Evolutionary conservation across 2,888 invertebrate species (phyloP), one percentile per base, ranked within the genome.

Genomic region (Hololepta plana): DNA sequence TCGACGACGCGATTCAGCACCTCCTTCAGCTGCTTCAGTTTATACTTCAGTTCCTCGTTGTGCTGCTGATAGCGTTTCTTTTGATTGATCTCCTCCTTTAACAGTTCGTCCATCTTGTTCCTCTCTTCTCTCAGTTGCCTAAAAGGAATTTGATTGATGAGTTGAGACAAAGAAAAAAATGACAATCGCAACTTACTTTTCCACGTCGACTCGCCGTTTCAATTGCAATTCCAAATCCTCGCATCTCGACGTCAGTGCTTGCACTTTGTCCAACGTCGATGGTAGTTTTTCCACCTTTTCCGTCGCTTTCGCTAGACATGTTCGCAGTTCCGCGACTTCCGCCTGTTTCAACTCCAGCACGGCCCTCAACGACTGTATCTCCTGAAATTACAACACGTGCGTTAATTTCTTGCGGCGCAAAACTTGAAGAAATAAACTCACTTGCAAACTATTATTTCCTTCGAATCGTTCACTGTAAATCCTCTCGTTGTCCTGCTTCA

Each of bases 21-120:
- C 53, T 81, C 76, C 29, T 73, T 74, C 49, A 79, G 81, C 49
- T 84, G 81, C 42, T 77, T 66, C 30, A 90, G 62, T 45, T 79
- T 79, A 71, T 84, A 91, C 41, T 80, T 68, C 3, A 90, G 62
- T 53, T 88, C 84, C 55, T 91, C 91, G 46, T 87, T 88, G 46
- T 80, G 71, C 45, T 80, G 76, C 1, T 71, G 67, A 23, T 87
- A 55, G 2, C 84, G 62, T 32, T 76, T 70, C 42, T 80, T 80
- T 36, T 79, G 77, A 43, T 80, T 75, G 2, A 68, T 60, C 48
- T 87, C 80, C 29, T 81, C 68, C 23, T 74, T 75, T 30, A 73
- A 72, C 2, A 67, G 66, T 35, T 80, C 77, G 17, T 72, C 59
- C 28, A 88, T 55, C 24, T 71, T 64, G 34, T 79, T 67, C 45